Conservation (phyloP, 2,888 invertebrate species). For the Panorpa germanica region DNA sequence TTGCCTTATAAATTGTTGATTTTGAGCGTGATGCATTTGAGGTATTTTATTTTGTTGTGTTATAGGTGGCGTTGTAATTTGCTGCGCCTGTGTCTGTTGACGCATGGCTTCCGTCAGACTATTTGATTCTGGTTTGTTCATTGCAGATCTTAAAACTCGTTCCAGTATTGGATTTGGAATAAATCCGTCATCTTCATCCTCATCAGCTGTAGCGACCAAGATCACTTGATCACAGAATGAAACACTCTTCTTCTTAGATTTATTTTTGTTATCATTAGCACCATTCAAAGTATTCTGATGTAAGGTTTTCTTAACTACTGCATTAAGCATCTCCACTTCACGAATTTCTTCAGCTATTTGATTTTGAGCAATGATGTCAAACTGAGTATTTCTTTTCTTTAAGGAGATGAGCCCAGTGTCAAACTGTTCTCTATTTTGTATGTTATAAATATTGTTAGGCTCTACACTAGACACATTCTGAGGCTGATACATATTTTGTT, state of each 20-base stretch:
- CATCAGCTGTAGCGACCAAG: conserved; percentile 79
- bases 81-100: conserved; percentile 25
- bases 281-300: conserved; percentile 27
- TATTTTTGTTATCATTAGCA: conserved; percentile 30
- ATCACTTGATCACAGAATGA: conserved; percentile 92
- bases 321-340: conserved; percentile 34
- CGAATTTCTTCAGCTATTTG: conserved; percentile 34
- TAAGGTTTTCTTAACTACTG: conserved; percentile 28
- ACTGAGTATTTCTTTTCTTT: conserved; percentile 20
- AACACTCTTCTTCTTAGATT: conserved; percentile 79
- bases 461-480: conserved; percentile 8
- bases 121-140: conserved; percentile 47
- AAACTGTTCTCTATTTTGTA: not conserved
- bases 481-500: conserved; percentile 5
- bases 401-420: conserved; percentile 14
- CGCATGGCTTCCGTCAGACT: conserved; percentile 29
- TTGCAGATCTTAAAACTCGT: conserved; percentile 64
- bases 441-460: conserved; percentile 3
- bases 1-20: conserved; percentile 27
- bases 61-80: conserved; percentile 19
- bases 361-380: conserved; percentile 24
- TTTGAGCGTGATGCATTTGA: conserved; percentile 25
- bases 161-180: conserved; percentile 83
- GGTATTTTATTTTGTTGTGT: conserved; percentile 16
- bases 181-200: conserved; percentile 77